Percentiles rank a stretch among this genome's conserved stretches.
Conservation (phyloP, 2,888 invertebrate species). For the Trachelus stipa region DNA sequence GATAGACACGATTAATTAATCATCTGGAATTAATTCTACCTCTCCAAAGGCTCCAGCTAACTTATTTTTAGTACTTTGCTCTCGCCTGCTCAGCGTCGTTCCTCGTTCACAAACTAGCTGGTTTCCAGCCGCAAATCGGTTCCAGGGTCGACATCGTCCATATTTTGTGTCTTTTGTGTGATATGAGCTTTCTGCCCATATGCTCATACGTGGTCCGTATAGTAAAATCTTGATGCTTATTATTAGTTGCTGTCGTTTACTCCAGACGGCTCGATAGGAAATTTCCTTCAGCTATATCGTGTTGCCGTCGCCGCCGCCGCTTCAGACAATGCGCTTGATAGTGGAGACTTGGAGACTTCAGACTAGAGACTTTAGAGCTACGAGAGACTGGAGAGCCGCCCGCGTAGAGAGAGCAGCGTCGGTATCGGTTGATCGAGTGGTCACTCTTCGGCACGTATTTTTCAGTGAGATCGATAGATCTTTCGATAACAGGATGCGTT, state of each 20-base stretch:
- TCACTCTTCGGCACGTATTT: no score
- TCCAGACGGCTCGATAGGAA: not conserved
- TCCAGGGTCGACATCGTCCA: not conserved
- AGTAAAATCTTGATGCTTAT: not conserved
- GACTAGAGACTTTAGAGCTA: no score
- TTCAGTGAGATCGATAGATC: no score
- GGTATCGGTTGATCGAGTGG: no score
- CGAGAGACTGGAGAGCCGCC: no score
- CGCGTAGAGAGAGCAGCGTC: no score
- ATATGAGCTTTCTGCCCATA: not conserved
- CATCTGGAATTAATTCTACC: not conserved
- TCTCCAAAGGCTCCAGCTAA: not conserved
- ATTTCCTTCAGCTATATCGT: not conserved
- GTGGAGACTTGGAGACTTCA: no score
- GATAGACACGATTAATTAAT: not conserved
- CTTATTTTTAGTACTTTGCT: not conserved
- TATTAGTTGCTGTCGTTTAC: not conserved
- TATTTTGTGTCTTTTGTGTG: not conserved
- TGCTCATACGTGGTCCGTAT: not conserved
- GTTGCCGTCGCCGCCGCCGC: not conserved
- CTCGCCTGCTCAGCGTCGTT: not conserved
- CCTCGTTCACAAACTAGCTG: not conserved
- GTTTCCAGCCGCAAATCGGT: not conserved
- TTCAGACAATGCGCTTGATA: no score
- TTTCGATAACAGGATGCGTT: no score